These are phyloP conservation scores for Notamacropus eugenii DNA, from an alignment of 2,797 vertebrate species.

Conservation along the genomic window DNA sequence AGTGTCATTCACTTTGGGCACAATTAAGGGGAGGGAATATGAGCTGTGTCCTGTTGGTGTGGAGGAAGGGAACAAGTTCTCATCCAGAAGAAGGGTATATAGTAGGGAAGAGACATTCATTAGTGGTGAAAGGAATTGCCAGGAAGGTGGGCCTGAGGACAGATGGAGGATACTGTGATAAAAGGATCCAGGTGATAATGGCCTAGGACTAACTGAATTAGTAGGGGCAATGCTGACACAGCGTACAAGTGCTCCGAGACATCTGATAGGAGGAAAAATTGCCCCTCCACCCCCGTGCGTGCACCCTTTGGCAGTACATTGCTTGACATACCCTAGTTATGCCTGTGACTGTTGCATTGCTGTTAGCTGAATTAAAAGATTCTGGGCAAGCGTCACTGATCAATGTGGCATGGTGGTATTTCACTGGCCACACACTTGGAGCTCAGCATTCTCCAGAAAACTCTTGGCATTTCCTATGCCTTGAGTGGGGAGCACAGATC, in stretches of 20 bases:
- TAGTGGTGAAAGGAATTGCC: background rate
- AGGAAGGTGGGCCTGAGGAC: background rate
- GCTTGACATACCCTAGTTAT: background rate
- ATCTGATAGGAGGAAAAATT: background rate
- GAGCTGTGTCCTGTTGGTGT: background rate
- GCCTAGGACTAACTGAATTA: background rate
- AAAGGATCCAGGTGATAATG: background rate
- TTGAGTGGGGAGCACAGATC: background rate
- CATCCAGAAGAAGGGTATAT: background rate
- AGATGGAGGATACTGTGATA: background rate
- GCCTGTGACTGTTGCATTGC: background rate
- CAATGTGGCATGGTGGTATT: background rate
- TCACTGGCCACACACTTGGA: conserved; percentile 12
- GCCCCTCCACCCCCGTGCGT: background rate
- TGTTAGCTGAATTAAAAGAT: background rate
- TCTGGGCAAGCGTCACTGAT: background rate
- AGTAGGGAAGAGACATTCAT: background rate
- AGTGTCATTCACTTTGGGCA: background rate
- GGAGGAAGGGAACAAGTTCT: background rate
- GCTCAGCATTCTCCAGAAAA: conserved; percentile 10
- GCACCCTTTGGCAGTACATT: background rate
- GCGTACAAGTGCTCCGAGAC: background rate
- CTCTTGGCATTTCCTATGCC: conserved; percentile 3
- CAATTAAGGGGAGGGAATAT: background rate
- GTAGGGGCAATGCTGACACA: background rate